Base-by-base conservation (phyloP, 2,888 invertebrate species). In the Hesperia comma region DNA sequence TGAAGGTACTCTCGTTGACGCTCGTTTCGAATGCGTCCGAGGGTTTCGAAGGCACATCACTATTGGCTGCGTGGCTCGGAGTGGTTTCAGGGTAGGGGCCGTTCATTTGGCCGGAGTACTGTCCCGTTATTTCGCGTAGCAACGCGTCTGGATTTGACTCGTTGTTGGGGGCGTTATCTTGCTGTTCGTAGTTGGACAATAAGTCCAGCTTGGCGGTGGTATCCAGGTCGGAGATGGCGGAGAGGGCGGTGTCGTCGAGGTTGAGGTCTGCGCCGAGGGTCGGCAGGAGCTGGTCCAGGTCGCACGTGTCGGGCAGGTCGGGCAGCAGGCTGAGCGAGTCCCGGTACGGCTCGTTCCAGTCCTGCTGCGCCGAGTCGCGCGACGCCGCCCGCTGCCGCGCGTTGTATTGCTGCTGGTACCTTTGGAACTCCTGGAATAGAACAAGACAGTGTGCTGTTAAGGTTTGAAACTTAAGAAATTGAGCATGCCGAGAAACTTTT, bases 201-300 rank as follows among this genome's bases (percentile, higher is more conserved):
- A 86, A 79, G 67, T 93, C 92, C 10, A 93, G 81, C 76, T 93
- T 93, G 55, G 91, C 73, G 70, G 80, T 79, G 49, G 83, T 73
- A 63, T 90, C 90, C 1, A 91, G 81, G 69, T 91, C 91, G 0
- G 88, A 85, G 61, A 91, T 87, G 68, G 86, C 86, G 7, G 85
- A 85, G 6, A 88, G 78, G 15, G 86, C 84, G 21, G 83, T 80
- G 72, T 92, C 90, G 73, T 90, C 90, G n/a, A 92, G 82, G 72
- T 95, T 90, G 77, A 95, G 94, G 74, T 94, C 92, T 56, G 94
- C 94, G 70, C 93, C 95, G 17, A 95, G 83, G 40, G 93, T 93
- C 15, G 95, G 95, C 79, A 95, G 86, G 74, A 96, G 86, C 75
- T 95, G 95, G 76, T 95, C 95, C 64, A 95, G 89, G 81, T 95